Conservation (phyloP, 2,113 vertebrate genomes). For the Ranitomeya imitator region DNA sequence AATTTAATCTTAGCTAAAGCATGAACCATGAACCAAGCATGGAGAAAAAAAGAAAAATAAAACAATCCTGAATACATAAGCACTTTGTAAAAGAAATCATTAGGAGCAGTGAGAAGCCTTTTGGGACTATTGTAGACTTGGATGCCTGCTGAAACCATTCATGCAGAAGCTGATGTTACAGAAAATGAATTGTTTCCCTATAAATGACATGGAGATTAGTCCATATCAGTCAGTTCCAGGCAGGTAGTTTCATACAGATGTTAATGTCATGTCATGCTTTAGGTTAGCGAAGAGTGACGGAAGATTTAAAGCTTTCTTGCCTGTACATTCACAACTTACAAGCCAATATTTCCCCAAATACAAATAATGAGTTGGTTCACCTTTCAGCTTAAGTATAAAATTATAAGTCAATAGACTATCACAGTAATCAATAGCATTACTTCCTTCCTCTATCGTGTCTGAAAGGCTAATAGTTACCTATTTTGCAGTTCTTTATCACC, state of each 20-base stretch:
- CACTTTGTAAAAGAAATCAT: constrained; percentile 2
- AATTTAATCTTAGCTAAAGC: not conserved
- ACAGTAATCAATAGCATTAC: not conserved
- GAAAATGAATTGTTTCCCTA: constrained; percentile 22
- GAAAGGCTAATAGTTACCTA: no score
- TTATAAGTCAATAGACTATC: not conserved
- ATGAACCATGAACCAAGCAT: not conserved
- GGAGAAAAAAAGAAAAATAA: not conserved
- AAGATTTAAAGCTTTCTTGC: not conserved
- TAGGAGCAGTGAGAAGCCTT: not conserved
- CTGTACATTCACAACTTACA: not conserved
- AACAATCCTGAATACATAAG: not conserved
- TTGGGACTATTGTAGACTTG: not conserved
- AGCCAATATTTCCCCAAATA: not conserved
- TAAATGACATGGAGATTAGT: constrained; percentile 24
- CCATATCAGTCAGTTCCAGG: constrained; percentile 25
- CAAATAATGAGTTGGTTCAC: not conserved
- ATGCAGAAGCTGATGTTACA: not conserved
- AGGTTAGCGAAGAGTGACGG: constrained; percentile 21
- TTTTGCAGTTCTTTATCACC: no score
- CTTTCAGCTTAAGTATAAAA: not conserved
- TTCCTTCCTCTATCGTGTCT: not conserved
- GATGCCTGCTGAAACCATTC: not conserved
- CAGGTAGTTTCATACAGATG: constrained; percentile 1
- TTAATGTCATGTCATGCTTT: constrained; percentile 26